Evolutionary conservation across 1,140 invertebrate genomes (phyloP), one percentile per base, ranked within the genome.

Genomic region (Eupeodes corollae): DNA sequence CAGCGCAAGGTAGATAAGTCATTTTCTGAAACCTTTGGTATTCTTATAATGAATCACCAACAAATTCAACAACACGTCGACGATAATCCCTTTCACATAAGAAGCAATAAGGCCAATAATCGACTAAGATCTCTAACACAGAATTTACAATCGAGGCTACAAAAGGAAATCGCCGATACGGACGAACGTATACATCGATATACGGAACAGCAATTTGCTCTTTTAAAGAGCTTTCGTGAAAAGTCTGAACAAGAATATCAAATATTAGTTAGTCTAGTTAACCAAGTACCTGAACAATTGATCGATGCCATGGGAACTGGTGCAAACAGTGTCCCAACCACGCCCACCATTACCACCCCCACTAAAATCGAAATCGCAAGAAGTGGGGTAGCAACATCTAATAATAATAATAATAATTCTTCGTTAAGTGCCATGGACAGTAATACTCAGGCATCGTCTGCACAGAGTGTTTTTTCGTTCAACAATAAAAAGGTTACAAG

Each of bases 211-310:
- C 56, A 65, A 44, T 65, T 59, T 44, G 56, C 57, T 38, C 43
- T 63, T 33, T 48, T 68, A 1, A 61, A 67, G 44, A 63, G 54
- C 43, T 67, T 60, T 45, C 56, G 60, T 12, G 64, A 68, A 52
- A 68, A 65, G 48, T 51, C 54, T 8, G 56, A 65, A 33, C 60
- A 67, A 50, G 65, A 68, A 31, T 45, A 42, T 11, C 59, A 53
- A 32, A 44, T 55, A 19, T 46, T 68, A 6, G 21, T 39, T 37
- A 48, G 54, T 5, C 34, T 50, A 18, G 59, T 63, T 12, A 53
- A 52, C 13, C 47, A 26, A 21, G 15, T 62, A 46, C 52, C 63
- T 46, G 56, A 62, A 12, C 45, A 53, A 48, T 30, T 46, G 50
- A 49, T 55, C 46, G 50, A 56, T 58, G 56, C 56, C 50, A 13